Percentiles rank a stretch among this genome's conserved stretches.
Conservation (phyloP, 2,888 invertebrate species). For the Empis stercorea region DNA sequence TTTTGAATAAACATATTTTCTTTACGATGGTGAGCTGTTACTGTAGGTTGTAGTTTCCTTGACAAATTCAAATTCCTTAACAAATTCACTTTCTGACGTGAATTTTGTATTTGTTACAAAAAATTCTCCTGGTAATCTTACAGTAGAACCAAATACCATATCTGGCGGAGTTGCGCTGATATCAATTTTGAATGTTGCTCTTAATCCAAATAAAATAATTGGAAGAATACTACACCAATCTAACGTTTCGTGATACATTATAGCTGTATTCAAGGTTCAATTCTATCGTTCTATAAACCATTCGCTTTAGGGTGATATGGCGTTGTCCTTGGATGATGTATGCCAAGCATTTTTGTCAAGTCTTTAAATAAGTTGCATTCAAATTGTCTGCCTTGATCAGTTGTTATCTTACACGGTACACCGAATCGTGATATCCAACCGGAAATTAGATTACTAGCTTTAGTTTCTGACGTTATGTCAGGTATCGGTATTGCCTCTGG, state of each 20-base stretch:
- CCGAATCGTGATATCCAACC: background rate
- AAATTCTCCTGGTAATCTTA: no score
- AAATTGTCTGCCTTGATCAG: constrained; percentile 24
- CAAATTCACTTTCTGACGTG: no score
- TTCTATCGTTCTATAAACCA: constrained; percentile 31
- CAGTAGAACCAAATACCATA: no score
- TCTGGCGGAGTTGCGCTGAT: no score
- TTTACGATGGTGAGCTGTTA: no score
- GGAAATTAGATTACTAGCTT: background rate
- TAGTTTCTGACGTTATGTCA: background rate
- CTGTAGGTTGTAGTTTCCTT: no score
- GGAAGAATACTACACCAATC: no score
- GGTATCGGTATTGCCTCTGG: background rate
- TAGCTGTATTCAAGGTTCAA: constrained; percentile 27
- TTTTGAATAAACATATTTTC: background rate
- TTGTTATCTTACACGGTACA: background rate
- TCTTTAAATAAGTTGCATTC: constrained; percentile 20
- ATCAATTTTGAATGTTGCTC: no score
- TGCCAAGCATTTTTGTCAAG: constrained; percentile 16
- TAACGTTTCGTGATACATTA: constrained; percentile 4
- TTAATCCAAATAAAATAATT: no score
- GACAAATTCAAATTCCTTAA: no score
- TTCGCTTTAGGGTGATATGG: constrained; percentile 28
- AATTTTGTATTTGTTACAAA: no score
- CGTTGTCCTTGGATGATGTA: constrained; percentile 18